Evolutionary conservation across 2,888 invertebrate species (phyloP).

Genomic region (Drosophila multiciliata): DNA sequence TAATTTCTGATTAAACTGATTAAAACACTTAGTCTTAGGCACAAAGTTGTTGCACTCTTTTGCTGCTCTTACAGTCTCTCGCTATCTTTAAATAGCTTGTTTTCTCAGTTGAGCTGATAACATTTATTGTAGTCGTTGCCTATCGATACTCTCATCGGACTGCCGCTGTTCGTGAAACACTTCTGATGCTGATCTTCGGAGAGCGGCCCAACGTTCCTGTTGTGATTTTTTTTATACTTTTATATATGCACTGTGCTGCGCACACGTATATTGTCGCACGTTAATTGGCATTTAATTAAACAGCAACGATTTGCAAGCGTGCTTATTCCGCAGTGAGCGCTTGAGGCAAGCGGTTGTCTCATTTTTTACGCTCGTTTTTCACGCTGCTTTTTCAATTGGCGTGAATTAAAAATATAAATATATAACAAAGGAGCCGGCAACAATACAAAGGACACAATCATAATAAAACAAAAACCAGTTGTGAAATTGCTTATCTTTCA

Average conservation of each 20-base stretch:
- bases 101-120: conserved; percentile 45
- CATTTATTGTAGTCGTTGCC: conserved; percentile 34
- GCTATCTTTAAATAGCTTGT: conserved; percentile 3
- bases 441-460: conserved; percentile 38
- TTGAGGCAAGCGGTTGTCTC: conserved; percentile 56
- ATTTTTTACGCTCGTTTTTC: conserved; percentile 4
- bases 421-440: conserved; percentile 63
- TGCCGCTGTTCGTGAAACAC: conserved; percentile 37
- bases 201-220: conserved; percentile 4
- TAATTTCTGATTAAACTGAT: conserved; percentile 71
- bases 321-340: conserved; percentile 66
- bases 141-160: conserved; percentile 61
- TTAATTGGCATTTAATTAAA: conserved; percentile 81
- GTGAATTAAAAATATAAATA: conserved; percentile 16
- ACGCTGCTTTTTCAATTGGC: conserved; percentile 23
- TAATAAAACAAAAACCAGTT: conserved; percentile 26
- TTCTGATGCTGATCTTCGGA: conserved; percentile 51
- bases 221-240: conserved; percentile 15
- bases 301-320: conserved; percentile 53
- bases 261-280: conserved; percentile 71
- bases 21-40: conserved; percentile 72
- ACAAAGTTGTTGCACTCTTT: conserved; percentile 55
- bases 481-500: conserved; percentile 13
- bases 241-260: neutral
- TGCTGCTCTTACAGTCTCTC: conserved; percentile 39